Evolutionary conservation across 2,797 vertebrate genomes (phyloP).

Genomic region (Decapterus maruadsi): DNA sequence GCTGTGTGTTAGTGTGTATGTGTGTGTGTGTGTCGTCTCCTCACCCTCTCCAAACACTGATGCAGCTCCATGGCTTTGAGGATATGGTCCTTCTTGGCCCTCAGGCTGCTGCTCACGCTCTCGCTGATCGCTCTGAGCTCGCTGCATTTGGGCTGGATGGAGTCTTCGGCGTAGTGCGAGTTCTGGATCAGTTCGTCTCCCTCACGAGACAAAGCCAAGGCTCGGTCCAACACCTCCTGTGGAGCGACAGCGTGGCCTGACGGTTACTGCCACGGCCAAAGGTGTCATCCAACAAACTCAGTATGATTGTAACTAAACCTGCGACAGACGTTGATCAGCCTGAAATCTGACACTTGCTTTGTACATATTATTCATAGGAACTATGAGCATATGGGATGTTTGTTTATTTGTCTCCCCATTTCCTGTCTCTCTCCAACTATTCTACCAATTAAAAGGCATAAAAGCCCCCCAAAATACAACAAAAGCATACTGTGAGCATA

Average conservation of each 20-base stretch:
- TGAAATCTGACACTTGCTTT: neutral
- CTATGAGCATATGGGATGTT: neutral
- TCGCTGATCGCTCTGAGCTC: slow-evolving; percentile 89
- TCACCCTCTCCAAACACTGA: slow-evolving; percentile 90
- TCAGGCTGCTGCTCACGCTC: slow-evolving; percentile 78
- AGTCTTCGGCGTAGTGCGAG: slow-evolving; percentile 96
- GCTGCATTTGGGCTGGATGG: slow-evolving; percentile 93
- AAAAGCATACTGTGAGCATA: too few relatives aligned
- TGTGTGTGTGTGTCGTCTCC: slow-evolving; percentile 10
- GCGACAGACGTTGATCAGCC: neutral
- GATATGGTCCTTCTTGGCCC: slow-evolving; percentile 86
- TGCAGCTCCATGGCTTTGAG: slow-evolving; percentile 93
- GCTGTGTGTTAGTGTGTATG: neutral
- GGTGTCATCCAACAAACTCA: neutral
- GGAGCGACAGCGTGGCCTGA: neutral
- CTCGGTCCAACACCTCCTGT: slow-evolving; percentile 89
- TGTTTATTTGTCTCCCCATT: too few relatives aligned
- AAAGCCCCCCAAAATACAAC: too few relatives aligned
- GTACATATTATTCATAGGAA: neutral
- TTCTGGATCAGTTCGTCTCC: slow-evolving; percentile 90
- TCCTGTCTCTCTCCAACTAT: too few relatives aligned
- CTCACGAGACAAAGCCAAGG: slow-evolving; percentile 85
- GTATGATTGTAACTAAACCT: neutral
- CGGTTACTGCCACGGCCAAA: neutral
- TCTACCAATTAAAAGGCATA: too few relatives aligned